Evolutionary conservation across 1,140 invertebrate species (phyloP), one percentile per base, ranked within the genome.

Genomic region (Marisa cornuarietis): DNA sequence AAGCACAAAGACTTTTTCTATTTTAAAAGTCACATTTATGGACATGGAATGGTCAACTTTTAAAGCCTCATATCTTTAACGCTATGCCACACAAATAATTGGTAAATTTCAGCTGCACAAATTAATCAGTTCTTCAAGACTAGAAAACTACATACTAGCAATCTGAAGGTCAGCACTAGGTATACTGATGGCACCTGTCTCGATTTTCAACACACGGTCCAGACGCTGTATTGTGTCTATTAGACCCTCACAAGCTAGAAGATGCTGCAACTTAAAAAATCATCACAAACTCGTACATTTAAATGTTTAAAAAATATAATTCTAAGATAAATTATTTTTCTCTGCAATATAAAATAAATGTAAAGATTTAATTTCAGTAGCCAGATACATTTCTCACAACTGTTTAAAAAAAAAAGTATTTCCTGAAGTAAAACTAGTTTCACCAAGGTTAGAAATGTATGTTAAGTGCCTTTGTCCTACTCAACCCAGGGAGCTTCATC

Each of bases 191-290:
- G 94, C 93, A 73, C 94, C 93, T 83, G 94, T 95, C 87, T 96
- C 95, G 62, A 94, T 94, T 9, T 95, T 89, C 5, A 97, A 91
- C 14, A 96, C 86, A 65, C 93, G 92, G 77, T 95, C 94, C 22
- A 97, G 91, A 92, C 96, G 95, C 85, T 94, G 94, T 1, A 96
- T 93, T 24, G 96, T 88, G 90, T 97, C 96, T 63, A 95, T 92
- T 20, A 93, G 94, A 1, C 94, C 94, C 85, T 95, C 93, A 86
- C 94, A 95, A 74, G 93, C 93, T 79, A 93, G 93, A 42, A 95
- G 92, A 79, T 93, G 88, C 90, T 95, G 95, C 52, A 93, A 93
- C 93, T 94, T 83, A 73, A 83, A n/a, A n/a, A 81, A 49, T 16
- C 58, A 68, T 24, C 65, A 68, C 11, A 68, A 68, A n/a, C 11